Conservation (phyloP, 2,113 vertebrate species). For the Ictidomys tridecemlineatus region DNA sequence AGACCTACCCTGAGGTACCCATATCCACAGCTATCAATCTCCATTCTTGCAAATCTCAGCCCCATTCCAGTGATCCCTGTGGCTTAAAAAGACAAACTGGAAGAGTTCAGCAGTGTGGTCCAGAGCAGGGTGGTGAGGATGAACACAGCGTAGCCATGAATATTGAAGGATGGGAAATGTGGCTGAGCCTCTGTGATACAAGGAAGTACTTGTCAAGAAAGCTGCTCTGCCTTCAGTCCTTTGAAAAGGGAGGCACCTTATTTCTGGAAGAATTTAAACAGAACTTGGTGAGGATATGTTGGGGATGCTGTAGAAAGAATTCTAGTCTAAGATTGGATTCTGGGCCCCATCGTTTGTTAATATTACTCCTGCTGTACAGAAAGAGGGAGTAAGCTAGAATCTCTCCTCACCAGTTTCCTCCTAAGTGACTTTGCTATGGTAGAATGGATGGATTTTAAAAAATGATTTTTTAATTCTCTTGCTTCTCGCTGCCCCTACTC, state of each 20-base stretch:
- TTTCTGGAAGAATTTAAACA: neutral
- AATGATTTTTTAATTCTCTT: neutral
- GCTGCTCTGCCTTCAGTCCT: neutral
- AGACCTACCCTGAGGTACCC: neutral
- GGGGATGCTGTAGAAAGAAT: neutral
- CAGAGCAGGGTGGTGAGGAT: neutral
- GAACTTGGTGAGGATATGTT: neutral
- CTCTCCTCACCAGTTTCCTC: neutral
- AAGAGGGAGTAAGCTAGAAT: neutral
- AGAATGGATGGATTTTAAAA: neutral
- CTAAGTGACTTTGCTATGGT: neutral
- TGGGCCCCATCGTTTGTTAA: neutral
- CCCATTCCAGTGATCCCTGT: neutral
- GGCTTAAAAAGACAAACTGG: neutral
- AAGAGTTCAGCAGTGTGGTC: neutral
- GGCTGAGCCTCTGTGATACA: neutral
- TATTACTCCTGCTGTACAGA: neutral
- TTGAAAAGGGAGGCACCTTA: neutral
- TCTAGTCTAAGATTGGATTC: neutral
- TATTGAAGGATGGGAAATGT: neutral
- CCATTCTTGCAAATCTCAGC: neutral
- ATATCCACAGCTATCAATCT: neutral
- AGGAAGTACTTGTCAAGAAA: conserved; percentile 32
- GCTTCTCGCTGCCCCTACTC: neutral
- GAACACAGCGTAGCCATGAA: neutral